These are phyloP conservation scores for Coleophora deauratella DNA, from an alignment of 2,888 invertebrate genomes.

Conservation along the genomic window DNA sequence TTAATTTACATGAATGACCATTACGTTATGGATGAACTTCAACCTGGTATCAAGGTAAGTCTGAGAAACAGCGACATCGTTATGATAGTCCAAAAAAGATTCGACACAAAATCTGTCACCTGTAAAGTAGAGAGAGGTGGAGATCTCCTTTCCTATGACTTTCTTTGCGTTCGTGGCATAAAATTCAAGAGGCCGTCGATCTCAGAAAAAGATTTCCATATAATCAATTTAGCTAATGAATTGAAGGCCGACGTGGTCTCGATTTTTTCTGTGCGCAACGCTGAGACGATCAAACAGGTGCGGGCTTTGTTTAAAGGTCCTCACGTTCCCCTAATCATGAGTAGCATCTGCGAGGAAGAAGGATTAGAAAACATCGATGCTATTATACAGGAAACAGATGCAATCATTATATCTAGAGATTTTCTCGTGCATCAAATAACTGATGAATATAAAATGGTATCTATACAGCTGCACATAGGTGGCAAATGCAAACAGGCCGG, in stretches of 20 bases:
- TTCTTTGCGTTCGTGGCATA: constrained; percentile 31
- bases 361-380: constrained; percentile 39
- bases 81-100: constrained; percentile 26
- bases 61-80: constrained; percentile 30
- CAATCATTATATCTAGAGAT: constrained; percentile 29
- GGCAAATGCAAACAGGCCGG: constrained; percentile 28
- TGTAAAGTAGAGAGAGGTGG: constrained; percentile 32
- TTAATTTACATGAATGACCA: constrained; percentile 38
- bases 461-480: constrained; percentile 26
- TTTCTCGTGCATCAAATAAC: constrained; percentile 23
- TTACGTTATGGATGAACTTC: constrained; percentile 24
- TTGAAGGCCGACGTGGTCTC: constrained; percentile 36
- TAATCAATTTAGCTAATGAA: constrained; percentile 35
- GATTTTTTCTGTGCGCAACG: constrained; percentile 27
- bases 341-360: constrained; percentile 39
- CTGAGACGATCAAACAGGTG: constrained; percentile 22
- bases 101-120: constrained; percentile 25
- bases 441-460: constrained; percentile 20
- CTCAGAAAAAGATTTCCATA: constrained; percentile 31
- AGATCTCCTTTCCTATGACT: constrained; percentile 20
- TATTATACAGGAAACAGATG: constrained; percentile 34
- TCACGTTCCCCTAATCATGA: constrained; percentile 27
- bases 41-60: constrained; percentile 30
- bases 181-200: constrained; percentile 28
- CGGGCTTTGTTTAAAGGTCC: constrained; percentile 23